Conservation (phyloP, 2,888 invertebrate genomes). For the Aphidoletes aphidimyza region DNA sequence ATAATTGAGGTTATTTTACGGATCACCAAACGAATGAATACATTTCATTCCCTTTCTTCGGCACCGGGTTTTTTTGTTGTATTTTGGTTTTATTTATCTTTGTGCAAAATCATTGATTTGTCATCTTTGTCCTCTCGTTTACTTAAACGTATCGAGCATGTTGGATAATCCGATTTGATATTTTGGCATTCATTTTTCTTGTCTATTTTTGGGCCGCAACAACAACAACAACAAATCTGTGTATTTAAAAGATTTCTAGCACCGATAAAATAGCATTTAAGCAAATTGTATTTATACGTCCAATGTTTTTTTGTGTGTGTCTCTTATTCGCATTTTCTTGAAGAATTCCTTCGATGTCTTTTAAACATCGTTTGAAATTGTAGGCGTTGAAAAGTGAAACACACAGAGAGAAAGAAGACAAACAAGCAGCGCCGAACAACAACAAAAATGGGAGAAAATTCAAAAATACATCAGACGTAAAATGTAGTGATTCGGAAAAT, state of each 20-base stretch:
- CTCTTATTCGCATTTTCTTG: neutral
- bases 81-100: neutral
- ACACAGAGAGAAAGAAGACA: neutral
- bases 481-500: conserved; percentile 35
- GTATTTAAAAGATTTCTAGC: conserved; percentile 49
- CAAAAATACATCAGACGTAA: neutral
- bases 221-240: too few relatives aligned
- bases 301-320: neutral
- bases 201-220: too few relatives aligned
- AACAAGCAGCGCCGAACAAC: too few relatives aligned
- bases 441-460: neutral
- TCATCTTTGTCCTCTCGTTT: too few relatives aligned
- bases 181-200: conserved; percentile 45
- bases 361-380: neutral
- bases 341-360: too few relatives aligned
- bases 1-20: conserved; percentile 45
- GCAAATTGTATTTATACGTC: conserved; percentile 15
- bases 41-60: neutral
- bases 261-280: conserved; percentile 30
- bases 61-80: neutral
- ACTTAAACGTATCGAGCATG: neutral
- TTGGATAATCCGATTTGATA: conserved; percentile 22
- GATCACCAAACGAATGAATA: conserved; percentile 13
- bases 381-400: neutral
- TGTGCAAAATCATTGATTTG: conserved; percentile 38